Percentiles rank a stretch among this genome's conserved stretches.
Conservation (phyloP, 2,797 vertebrate species). For the Lagorchestes hirsutus region DNA sequence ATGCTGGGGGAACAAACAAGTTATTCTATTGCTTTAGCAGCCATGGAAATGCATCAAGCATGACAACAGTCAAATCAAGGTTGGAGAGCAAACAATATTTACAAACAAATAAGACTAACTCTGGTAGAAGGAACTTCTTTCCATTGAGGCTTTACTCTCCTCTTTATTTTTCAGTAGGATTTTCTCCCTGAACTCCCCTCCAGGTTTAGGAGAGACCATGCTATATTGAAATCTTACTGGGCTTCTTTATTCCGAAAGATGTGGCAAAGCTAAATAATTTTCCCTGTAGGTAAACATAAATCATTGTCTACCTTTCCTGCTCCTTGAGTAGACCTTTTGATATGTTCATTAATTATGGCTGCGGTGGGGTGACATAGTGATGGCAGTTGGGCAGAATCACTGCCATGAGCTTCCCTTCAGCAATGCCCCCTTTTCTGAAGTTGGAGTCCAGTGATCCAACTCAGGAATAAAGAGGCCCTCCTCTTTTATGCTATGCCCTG, state of each 20-base stretch:
- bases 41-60: slow-evolving; percentile 45
- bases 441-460: slow-evolving; percentile 14
- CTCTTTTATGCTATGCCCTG: slow-evolving; percentile 4
- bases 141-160: not conserved
- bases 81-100: slow-evolving; percentile 33
- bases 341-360: slow-evolving; percentile 72
- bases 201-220: not conserved
- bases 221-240: slow-evolving; percentile 52
- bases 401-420: slow-evolving; percentile 33
- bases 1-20: slow-evolving; percentile 70
- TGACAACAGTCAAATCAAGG: slow-evolving; percentile 28
- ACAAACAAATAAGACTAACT: not conserved
- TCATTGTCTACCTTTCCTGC: slow-evolving; percentile 66
- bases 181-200: not conserved
- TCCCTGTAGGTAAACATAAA: slow-evolving; percentile 70
- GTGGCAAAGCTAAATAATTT: slow-evolving; percentile 73
- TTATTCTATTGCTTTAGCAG: slow-evolving; percentile 35
- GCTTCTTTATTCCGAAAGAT: slow-evolving; percentile 59
- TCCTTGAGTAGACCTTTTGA: slow-evolving; percentile 72
- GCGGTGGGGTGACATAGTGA: slow-evolving; percentile 57
- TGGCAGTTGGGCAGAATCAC: slow-evolving; percentile 54
- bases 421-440: slow-evolving; percentile 57
- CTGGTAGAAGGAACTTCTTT: not conserved
- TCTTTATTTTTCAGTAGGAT: slow-evolving; percentile 31
- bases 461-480: not conserved